A percentile compares a stretch with the other conserved stretches of the same genome.
Evolutionary conservation across 2,888 invertebrate species (phyloP).

Genomic region (Ceriagrion tenellum): DNA sequence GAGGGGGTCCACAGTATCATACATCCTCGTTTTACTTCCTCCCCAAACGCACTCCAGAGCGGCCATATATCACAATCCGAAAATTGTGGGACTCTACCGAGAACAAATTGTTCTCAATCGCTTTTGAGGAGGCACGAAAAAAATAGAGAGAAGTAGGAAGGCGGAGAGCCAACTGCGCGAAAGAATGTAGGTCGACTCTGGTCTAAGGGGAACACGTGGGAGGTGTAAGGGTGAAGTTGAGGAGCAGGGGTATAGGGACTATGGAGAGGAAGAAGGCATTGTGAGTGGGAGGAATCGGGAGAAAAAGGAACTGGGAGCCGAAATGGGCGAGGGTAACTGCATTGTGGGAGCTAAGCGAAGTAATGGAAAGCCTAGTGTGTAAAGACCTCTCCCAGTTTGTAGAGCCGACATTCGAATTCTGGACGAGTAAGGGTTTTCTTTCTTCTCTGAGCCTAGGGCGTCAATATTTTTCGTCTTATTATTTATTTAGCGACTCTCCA

Average conservation of each 20-base stretch:
- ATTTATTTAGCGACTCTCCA: background rate
- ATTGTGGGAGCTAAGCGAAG: background rate
- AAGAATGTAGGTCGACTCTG: background rate
- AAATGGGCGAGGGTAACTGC: background rate
- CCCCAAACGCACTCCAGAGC: background rate
- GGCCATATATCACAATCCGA: background rate
- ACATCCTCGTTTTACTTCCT: background rate
- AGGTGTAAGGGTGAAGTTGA: background rate
- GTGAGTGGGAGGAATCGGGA: background rate
- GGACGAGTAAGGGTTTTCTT: background rate
- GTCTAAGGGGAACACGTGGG: background rate
- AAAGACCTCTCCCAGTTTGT: background rate
- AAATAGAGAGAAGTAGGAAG: background rate
- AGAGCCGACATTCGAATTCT: background rate
- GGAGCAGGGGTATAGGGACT: background rate
- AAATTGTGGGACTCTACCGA: background rate
- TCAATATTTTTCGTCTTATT: conserved; percentile 6
- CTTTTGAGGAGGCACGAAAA: background rate
- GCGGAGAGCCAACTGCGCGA: background rate
- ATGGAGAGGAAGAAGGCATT: background rate
- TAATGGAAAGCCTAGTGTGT: background rate
- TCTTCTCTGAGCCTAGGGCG: background rate
- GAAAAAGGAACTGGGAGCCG: background rate
- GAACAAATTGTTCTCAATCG: background rate
- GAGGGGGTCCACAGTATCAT: background rate